phyloP scores from a whole-genome alignment of 2,888 invertebrate genomes.

The Cantharis rustica region DNA sequence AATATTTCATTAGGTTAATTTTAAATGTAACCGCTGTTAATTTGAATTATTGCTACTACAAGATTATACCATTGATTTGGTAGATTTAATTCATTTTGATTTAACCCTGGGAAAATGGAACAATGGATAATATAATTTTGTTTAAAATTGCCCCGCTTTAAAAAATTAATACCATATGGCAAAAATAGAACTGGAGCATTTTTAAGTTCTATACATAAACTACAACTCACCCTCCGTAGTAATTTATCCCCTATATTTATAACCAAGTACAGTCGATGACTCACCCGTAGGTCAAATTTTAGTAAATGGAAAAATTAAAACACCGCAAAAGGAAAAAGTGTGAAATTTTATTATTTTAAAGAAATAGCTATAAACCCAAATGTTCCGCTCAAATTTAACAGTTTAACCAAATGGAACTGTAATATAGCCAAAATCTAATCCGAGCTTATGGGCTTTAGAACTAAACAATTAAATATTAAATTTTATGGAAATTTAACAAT shows the following conservation, averaged over 20 bases:
- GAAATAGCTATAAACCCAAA: background rate
- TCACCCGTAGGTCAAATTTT: background rate
- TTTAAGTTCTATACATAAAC: background rate
- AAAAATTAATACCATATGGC: background rate
- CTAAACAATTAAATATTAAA: background rate
- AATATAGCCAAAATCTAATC: background rate
- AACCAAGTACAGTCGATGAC: background rate
- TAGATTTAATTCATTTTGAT: background rate
- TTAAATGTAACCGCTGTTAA: background rate
- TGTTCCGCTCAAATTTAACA: background rate
- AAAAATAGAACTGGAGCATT: background rate
- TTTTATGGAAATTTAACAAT: background rate
- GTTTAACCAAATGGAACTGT: background rate
- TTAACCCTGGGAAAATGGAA: background rate
- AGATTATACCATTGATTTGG: background rate
- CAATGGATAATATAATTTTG: background rate
- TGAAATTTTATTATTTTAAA: background rate
- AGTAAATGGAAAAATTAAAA: background rate
- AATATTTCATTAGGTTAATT: background rate
- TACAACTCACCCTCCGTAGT: background rate
- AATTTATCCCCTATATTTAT: background rate
- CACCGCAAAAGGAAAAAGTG: background rate
- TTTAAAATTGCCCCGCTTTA: background rate
- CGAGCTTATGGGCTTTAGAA: background rate
- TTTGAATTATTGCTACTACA: background rate